Conservation (phyloP, 1,140 invertebrate species). For the Drosophila repleta region DNA sequence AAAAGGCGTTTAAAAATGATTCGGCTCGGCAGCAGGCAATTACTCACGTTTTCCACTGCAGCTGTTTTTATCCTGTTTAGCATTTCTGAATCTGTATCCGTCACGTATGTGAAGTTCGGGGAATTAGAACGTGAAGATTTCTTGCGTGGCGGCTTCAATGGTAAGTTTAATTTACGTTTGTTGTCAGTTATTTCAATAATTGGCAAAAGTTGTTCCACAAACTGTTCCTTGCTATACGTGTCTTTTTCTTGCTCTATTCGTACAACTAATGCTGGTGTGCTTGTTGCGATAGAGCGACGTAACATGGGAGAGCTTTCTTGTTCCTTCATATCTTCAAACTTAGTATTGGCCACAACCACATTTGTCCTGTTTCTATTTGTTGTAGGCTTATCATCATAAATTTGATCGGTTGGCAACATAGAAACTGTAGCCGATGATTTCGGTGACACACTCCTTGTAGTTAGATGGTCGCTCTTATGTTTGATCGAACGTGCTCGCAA, state of each 20-base stretch:
- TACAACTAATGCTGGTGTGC: conserved; percentile 73
- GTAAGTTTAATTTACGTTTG: conserved; percentile 55
- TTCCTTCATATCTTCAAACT: conserved; percentile 59
- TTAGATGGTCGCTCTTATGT: conserved; percentile 45
- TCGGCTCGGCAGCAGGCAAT: conserved; percentile 14
- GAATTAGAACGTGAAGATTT: conserved; percentile 77
- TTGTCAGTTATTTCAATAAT: conserved; percentile 51
- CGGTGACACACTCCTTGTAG: conserved; percentile 38
- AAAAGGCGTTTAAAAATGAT: not conserved
- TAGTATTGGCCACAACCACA: conserved; percentile 40
- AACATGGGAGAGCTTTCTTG: conserved; percentile 19
- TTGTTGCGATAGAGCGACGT: conserved; percentile 72
- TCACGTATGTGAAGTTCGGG: conserved; percentile 51
- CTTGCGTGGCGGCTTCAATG: conserved; percentile 71
- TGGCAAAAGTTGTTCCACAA: conserved; percentile 11
- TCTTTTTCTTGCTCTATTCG: conserved; percentile 54
- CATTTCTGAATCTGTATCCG: conserved; percentile 33
- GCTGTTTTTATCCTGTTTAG: conserved; percentile 2
- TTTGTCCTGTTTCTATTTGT: not conserved
- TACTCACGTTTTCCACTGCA: conserved; percentile 65
- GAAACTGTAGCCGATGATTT: conserved; percentile 36
- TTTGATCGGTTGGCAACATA: conserved; percentile 44
- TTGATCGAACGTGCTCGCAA: conserved; percentile 77
- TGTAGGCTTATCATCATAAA: conserved; percentile 69
- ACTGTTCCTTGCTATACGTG: not conserved